A percentile compares a stretch with the other conserved stretches of the same genome.
Evolutionary conservation across 2,888 invertebrate genomes (phyloP).

Genomic region (Chamaedrilus cognettii): DNA sequence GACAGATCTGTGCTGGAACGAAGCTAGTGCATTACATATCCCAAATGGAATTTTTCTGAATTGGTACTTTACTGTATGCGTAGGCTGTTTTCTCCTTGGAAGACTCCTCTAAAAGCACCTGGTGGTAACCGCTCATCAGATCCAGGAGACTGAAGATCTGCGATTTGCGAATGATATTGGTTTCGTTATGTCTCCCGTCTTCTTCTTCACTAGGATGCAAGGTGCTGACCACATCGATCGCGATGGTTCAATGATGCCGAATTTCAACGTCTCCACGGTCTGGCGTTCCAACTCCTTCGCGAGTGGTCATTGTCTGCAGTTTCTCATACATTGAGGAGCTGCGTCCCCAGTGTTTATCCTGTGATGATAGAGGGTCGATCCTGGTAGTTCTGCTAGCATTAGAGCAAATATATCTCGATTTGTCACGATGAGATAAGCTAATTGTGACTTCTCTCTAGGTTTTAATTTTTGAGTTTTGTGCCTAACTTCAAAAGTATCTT

Average conservation of each 20-base stretch:
- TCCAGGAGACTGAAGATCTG: neutral
- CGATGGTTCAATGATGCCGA: neutral
- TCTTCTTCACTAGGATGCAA: neutral
- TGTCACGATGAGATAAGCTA: neutral
- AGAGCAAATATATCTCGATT: neutral
- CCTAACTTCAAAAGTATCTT: neutral
- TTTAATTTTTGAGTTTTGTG: neutral
- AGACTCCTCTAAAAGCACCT: neutral
- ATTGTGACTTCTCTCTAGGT: neutral
- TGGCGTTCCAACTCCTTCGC: neutral
- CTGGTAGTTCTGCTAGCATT: neutral
- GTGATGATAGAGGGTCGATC: neutral
- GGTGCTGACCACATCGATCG: neutral
- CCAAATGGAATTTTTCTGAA: conserved; percentile 2
- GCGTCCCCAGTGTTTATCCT: neutral
- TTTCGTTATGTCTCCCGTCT: neutral
- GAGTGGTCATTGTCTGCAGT: neutral
- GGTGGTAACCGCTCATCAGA: neutral
- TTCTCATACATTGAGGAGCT: neutral
- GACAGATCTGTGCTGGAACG: neutral
- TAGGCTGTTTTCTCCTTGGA: neutral
- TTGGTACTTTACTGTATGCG: neutral
- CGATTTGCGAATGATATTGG: neutral
- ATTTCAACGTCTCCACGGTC: neutral
- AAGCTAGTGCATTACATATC: neutral